These are phyloP conservation scores for Zaprionus ornatus DNA, from an alignment of 1,140 invertebrate genomes.

Conservation along the genomic window DNA sequence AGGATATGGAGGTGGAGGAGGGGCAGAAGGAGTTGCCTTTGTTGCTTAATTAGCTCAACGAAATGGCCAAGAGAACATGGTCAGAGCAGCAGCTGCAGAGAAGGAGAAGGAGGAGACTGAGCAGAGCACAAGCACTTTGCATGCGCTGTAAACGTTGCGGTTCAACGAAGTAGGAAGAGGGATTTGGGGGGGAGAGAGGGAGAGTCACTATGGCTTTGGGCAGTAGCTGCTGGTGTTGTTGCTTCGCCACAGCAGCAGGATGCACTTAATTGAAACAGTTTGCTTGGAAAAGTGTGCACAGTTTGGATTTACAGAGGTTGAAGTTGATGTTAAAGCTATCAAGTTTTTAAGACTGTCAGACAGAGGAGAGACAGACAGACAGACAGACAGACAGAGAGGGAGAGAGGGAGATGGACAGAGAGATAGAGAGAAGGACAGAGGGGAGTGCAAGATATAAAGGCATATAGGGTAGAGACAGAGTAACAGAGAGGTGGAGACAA, in stretches of 20 bases:
- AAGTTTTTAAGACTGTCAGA: not conserved
- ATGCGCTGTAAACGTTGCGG: conserved; percentile 1
- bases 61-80: conserved; percentile 15
- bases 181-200: not conserved
- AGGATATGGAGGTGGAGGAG: not conserved
- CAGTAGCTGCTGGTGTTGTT: conserved; percentile 14
- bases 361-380: not conserved
- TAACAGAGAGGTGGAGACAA: too few relatives aligned
- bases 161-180: not conserved
- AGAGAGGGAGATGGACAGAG: too few relatives aligned
- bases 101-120: not conserved
- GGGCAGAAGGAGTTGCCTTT: conserved; percentile 41
- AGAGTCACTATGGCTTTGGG: not conserved
- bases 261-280: conserved; percentile 69
- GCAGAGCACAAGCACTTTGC: conserved; percentile 1
- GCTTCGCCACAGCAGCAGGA: conserved; percentile 29
- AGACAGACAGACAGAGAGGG: too few relatives aligned
- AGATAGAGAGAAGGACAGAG: too few relatives aligned
- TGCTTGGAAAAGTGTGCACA: conserved; percentile 33
- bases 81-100: conserved; percentile 3
- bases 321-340: not conserved
- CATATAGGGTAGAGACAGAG: too few relatives aligned
- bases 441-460: too few relatives aligned
- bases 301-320: conserved; percentile 18
- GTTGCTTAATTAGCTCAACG: conserved; percentile 72